These are phyloP conservation scores for Esox lucius DNA, from an alignment of 2,797 vertebrate species.

Conservation along the genomic window DNA sequence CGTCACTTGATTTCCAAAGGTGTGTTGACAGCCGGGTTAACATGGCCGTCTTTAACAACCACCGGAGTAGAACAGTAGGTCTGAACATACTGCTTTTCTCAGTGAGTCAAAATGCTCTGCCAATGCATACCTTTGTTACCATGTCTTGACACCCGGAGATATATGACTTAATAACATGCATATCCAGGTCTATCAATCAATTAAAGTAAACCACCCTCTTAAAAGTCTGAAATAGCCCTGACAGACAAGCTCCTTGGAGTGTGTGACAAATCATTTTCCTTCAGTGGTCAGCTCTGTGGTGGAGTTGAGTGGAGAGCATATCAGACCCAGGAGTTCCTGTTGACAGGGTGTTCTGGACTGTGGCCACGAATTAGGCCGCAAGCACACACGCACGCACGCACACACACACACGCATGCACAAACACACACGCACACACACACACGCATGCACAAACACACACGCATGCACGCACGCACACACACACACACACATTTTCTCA, in stretches of 20 bases:
- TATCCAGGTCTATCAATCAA: background rate
- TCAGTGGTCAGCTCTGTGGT: conserved; percentile 39
- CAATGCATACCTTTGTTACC: no score
- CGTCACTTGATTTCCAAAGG: no score
- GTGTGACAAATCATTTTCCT: conserved; percentile 61
- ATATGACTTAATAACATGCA: no score
- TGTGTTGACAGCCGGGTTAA: no score
- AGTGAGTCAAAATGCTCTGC: no score
- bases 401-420: conserved; percentile 18
- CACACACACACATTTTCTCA: background rate
- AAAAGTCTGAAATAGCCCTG: no score
- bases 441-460: no score
- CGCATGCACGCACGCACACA: background rate
- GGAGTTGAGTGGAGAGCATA: conserved; percentile 42
- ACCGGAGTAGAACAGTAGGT: no score
- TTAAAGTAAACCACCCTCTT: no score
- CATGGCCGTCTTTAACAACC: no score
- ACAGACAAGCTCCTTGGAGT: background rate
- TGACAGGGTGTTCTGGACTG: conserved; percentile 70
- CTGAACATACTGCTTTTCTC: no score
- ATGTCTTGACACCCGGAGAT: no score
- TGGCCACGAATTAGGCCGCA: conserved; percentile 45
- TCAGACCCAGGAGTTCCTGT: conserved; percentile 77
- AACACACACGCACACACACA: conserved; percentile 34
- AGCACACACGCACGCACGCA: background rate